Evolutionary conservation across 2,888 invertebrate species (phyloP).

Genomic region (Phengaris arion): DNA sequence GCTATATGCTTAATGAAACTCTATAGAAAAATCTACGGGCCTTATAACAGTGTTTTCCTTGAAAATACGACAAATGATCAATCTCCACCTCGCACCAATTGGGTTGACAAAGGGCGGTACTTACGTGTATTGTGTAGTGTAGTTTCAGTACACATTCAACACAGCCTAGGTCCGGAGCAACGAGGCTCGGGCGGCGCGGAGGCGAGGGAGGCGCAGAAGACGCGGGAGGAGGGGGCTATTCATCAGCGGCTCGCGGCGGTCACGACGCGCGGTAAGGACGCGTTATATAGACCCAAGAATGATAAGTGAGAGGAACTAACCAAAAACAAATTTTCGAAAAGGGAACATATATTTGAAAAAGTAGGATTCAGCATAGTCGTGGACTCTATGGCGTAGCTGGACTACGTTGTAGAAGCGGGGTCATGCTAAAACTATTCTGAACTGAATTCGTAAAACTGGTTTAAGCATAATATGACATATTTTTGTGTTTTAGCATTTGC

Average conservation of each 20-base stretch:
- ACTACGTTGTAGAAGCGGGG: background rate
- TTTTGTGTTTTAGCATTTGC: background rate
- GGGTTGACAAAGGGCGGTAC: constrained; percentile 18
- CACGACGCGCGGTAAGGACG: constrained; percentile 55
- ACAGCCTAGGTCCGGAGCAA: constrained; percentile 32
- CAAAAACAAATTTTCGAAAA: background rate
- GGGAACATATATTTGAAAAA: background rate
- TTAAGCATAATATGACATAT: background rate
- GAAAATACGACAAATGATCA: background rate
- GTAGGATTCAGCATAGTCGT: background rate
- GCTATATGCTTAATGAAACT: too few relatives aligned
- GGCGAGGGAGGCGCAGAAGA: constrained; percentile 41
- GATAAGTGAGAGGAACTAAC: background rate
- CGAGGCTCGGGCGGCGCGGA: constrained; percentile 38
- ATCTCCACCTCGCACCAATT: background rate
- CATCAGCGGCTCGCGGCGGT: constrained; percentile 71
- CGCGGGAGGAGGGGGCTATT: constrained; percentile 50
- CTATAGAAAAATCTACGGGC: too few relatives aligned
- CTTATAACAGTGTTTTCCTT: too few relatives aligned
- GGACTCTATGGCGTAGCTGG: background rate
- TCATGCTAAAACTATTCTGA: background rate
- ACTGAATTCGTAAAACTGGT: too few relatives aligned
- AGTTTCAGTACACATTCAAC: background rate
- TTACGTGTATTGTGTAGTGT: constrained; percentile 14
- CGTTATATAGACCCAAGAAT: constrained; percentile 11